Evolutionary conservation across 2,888 invertebrate species (phyloP), one percentile per base, ranked within the genome.

Genomic region (Cyaniris semiargus): DNA sequence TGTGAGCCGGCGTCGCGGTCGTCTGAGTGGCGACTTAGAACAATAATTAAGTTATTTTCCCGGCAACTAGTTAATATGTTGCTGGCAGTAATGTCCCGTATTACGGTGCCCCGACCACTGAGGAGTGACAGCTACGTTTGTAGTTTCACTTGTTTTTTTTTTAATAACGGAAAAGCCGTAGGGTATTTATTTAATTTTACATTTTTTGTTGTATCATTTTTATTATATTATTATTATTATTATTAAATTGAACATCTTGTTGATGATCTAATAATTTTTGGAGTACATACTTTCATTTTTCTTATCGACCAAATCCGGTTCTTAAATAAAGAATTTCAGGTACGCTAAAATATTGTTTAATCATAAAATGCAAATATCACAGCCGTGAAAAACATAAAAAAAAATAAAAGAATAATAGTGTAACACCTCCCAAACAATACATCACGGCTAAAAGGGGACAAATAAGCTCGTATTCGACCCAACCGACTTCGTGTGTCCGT

Each of bases 401-500:
- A 79, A 80, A 82, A 84, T 74, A 60, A 48, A 56, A 66, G 78
- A 77, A 76, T 70, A 70, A 31, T 78, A 75, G 79, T 79, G 71
- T 83, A 81, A 78, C 79, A 79, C 81, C 82, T 81, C 78, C 74
- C 53, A 18, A 81, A 83, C 84, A 86, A 86, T 83, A 83, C 83
- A 78, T 80, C 83, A 85, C 83, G 86, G 83, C 79, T 77, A 78
- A 79, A 80, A 81, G 82, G 84, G 87, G 84, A 86, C 86, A 87
- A 90, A 90, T 89, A 89, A 88, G 90, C 89, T 88, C 88, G 89
- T 89, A 91, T 92, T 90, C 87, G 84, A 85, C 86, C 88, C 88
- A 89, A 88, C 90, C 87, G 85, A 85, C 88, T 86, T 86, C 90
- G 89, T 90, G 90, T 91, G 91, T 90, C 90, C 90, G 89, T 90